Evolutionary conservation across 2,888 invertebrate species (phyloP).

Genomic region (Fragum whitleyi): DNA sequence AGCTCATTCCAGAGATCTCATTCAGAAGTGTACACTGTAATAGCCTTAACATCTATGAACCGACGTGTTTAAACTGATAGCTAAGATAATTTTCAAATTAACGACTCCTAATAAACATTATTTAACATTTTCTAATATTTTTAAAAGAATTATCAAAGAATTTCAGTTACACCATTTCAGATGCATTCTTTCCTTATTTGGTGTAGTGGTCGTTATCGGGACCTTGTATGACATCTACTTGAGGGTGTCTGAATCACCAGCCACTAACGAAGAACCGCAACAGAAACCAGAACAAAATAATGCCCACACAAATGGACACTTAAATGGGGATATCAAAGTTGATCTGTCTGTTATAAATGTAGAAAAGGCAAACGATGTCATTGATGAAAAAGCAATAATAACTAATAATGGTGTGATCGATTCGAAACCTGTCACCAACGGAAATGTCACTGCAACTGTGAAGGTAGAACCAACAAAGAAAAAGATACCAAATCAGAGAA

Average conservation of each 20-base stretch:
- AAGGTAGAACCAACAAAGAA: background rate
- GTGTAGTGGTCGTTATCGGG: background rate
- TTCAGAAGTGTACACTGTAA: too few relatives aligned
- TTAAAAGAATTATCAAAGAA: too few relatives aligned
- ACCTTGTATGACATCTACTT: background rate
- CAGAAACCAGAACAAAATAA: background rate
- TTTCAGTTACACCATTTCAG: constrained; percentile 11
- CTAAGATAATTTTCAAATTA: too few relatives aligned
- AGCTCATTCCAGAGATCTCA: too few relatives aligned
- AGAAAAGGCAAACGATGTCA: background rate
- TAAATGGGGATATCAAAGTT: constrained; percentile 1
- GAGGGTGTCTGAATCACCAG: background rate
- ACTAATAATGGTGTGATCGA: background rate
- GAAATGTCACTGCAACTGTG: background rate
- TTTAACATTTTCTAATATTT: too few relatives aligned
- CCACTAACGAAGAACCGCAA: background rate
- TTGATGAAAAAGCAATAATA: background rate
- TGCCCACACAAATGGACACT: background rate
- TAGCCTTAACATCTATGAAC: too few relatives aligned
- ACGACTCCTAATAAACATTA: too few relatives aligned
- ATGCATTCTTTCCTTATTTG: background rate
- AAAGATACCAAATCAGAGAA: background rate
- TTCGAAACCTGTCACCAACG: background rate
- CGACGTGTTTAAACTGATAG: too few relatives aligned
- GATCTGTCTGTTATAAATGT: background rate